phyloP scores from a whole-genome alignment of 1,140 invertebrate genomes.

The Aphaenogaster ashmeadi region DNA sequence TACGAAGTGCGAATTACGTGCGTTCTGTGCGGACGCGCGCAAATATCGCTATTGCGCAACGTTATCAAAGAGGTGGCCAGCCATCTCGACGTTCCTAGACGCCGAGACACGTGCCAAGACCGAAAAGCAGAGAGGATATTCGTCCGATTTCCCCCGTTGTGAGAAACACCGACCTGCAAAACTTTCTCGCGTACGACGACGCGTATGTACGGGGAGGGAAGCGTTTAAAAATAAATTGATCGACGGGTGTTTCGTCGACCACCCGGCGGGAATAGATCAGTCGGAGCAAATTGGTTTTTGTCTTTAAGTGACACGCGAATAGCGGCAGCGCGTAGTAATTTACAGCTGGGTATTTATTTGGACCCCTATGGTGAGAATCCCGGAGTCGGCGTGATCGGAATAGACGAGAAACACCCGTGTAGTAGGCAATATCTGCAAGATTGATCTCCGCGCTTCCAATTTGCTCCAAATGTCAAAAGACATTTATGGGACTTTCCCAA shows the following conservation, averaged over 20 bases:
- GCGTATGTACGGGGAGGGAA: not conserved
- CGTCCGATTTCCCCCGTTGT: not conserved
- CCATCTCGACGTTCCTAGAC: slow-evolving; percentile 34
- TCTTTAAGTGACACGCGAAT: slow-evolving; percentile 22
- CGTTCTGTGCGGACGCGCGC: slow-evolving; percentile 36
- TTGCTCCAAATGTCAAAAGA: not conserved
- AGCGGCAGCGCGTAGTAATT: not conserved
- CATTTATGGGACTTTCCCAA: not conserved
- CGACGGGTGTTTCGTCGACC: not conserved
- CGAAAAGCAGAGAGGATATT: not conserved
- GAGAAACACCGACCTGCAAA: slow-evolving; percentile 14
- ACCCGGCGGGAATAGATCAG: slow-evolving; percentile 30
- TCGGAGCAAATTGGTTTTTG: slow-evolving; percentile 14
- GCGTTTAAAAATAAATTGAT: slow-evolving; percentile 46
- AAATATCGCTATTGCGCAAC: slow-evolving; percentile 53
- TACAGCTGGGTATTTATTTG: not conserved
- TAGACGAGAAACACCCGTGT: not conserved
- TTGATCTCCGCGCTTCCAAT: slow-evolving; percentile 11
- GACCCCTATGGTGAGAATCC: not conserved
- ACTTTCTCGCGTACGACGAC: slow-evolving; percentile 28
- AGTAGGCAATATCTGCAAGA: not conserved
- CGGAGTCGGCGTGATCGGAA: not conserved
- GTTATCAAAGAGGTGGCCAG: slow-evolving; percentile 53
- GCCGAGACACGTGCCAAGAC: slow-evolving; percentile 44
- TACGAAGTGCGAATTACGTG: not conserved